Conservation (phyloP, 2,113 vertebrate species). For the Bufo bufo region DNA sequence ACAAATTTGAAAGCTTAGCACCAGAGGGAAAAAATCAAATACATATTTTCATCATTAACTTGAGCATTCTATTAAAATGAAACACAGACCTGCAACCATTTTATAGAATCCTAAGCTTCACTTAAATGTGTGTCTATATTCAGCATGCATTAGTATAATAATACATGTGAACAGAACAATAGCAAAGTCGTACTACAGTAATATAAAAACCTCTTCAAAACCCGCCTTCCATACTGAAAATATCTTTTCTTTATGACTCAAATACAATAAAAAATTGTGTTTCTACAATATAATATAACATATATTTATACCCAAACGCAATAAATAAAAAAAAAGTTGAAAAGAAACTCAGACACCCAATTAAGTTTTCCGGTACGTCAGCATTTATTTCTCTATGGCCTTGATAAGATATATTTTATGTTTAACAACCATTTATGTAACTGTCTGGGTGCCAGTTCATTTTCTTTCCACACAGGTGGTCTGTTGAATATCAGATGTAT, state of each 20-base stretch:
- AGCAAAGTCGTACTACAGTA: background rate
- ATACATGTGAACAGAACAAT: background rate
- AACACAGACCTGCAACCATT: slow-evolving; percentile 1
- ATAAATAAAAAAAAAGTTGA: slow-evolving; percentile 24
- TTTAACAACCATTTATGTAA: slow-evolving; percentile 45
- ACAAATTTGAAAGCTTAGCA: background rate
- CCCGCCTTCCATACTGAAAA: slow-evolving; percentile 4
- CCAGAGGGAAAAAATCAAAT: background rate
- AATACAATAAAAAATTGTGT: slow-evolving; percentile 21
- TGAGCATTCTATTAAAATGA: background rate
- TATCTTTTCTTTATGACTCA: slow-evolving; percentile 23
- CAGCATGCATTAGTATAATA: slow-evolving; percentile 8
- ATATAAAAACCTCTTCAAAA: slow-evolving; percentile 19
- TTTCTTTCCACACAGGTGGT: slow-evolving; percentile 55
- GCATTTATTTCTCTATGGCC: slow-evolving; percentile 38
- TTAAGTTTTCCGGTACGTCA: slow-evolving; percentile 28
- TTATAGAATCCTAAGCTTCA: background rate
- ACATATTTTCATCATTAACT: background rate
- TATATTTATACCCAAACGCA: slow-evolving; percentile 41
- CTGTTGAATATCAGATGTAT: slow-evolving; percentile 52
- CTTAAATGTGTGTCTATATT: background rate
- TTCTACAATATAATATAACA: slow-evolving; percentile 36
- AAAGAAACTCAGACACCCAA: slow-evolving; percentile 47
- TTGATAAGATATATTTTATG: slow-evolving; percentile 40
- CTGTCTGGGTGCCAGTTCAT: slow-evolving; percentile 51